phyloP scores from a whole-genome alignment of 2,797 vertebrate species.

The Malacoraja senta region DNA sequence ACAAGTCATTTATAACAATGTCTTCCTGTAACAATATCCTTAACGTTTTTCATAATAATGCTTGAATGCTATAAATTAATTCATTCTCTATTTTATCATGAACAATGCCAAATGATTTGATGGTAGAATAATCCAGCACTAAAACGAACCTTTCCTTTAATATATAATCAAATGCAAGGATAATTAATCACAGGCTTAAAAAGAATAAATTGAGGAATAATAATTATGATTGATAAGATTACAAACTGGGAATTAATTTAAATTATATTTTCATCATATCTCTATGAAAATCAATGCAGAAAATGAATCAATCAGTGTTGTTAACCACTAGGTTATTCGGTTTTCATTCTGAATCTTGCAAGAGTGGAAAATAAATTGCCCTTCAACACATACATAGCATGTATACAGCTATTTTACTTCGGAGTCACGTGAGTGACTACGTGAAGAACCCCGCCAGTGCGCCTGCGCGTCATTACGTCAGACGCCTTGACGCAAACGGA shows the following conservation, averaged over 20 bases:
- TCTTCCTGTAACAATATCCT: neutral
- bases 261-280: neutral
- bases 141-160: neutral
- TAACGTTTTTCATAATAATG: neutral
- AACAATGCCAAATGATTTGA: neutral
- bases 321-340: neutral
- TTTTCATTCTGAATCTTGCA: neutral
- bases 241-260: neutral
- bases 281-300: neutral
- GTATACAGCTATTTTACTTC: neutral
- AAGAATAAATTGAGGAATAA: neutral
- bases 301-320: neutral
- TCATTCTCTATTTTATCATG: neutral
- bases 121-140: neutral
- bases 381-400: neutral
- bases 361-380: neutral
- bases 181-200: neutral
- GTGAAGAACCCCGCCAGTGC: too few relatives aligned
- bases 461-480: too few relatives aligned
- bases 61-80: neutral
- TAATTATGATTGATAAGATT: conserved; percentile 4
- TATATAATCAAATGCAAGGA: neutral
- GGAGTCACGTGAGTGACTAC: too few relatives aligned
- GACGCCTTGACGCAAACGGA: too few relatives aligned
- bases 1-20: too few relatives aligned